Base-by-base conservation (phyloP, 2,797 vertebrate species). In the Halcyon badia region DNA sequence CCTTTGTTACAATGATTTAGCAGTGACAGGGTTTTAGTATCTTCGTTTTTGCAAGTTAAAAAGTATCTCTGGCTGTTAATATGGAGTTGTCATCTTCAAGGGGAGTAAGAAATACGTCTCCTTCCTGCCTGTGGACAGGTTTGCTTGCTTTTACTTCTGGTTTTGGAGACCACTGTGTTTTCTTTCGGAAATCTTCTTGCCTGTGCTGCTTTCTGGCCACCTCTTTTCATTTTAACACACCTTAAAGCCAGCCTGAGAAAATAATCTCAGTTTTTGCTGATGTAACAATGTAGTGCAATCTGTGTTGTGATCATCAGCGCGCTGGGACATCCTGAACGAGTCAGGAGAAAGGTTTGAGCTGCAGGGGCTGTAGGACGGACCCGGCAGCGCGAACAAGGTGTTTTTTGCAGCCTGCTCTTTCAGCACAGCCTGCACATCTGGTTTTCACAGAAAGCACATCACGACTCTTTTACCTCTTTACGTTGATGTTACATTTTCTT, bases 301-400 rank as follows among this genome's bases (percentile, higher is more conserved):
- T n/a, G 2, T 75, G 5, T 28, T 30, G 19, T 56, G 72, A 21
- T 83, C n/a, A 22, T 83, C 15, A 11, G n/a, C 12, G 16, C 44
- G 25, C 37, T 13, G n/a, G 30, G 56, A 56, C 20, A 28, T 21
- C 7, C 25, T 28, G 33, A 19, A 10, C 17, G 58, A 88, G 60
- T 64, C 13, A 15, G 61, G 78, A 10, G 28, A 31, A 65, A 26
- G 19, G 35, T 65, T 41, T 54, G 26, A 79, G 39, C 65, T 28
- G 0, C 48, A 44, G 48, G 61, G 16, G 39, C 33, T 84, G 48
- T 41, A 61, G 41, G 49, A 24, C 28, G 58, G 2, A 7, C 35
- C 5, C 49, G 72, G 22, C 66, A 49, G 33, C 3, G 19, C 1
- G 5, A 86, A 42, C 19, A 37, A 8, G 1, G 5, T 1, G 10